These are phyloP conservation scores for Macrochelys suwanniensis DNA, from an alignment of 2,797 vertebrate species.

Conservation along the genomic window DNA sequence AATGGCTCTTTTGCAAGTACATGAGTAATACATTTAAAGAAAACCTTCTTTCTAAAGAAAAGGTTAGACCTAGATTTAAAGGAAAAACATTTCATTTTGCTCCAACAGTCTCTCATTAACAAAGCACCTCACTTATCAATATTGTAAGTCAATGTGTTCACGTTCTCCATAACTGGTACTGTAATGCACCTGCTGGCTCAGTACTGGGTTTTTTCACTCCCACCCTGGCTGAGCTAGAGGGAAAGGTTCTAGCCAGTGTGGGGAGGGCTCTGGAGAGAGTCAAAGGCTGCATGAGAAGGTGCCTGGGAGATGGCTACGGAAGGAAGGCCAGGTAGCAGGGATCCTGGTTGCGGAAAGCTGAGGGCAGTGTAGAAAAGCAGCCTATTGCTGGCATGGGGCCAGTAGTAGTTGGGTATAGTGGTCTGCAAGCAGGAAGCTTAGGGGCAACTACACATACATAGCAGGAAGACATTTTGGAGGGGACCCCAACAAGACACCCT, in stretches of 20 bases:
- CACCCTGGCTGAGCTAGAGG: background rate
- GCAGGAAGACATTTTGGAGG: background rate
- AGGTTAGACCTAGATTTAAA: background rate
- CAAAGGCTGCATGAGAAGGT: background rate
- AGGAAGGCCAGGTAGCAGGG: background rate
- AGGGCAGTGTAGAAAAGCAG: background rate
- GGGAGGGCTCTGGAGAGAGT: background rate
- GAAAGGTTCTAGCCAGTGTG: background rate
- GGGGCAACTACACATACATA: background rate
- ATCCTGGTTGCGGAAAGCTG: background rate
- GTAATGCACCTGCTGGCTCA: background rate
- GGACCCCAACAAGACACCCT: background rate
- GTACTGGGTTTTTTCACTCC: background rate
- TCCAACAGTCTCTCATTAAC: background rate
- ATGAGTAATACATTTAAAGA: conserved; percentile 6
- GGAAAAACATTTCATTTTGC: background rate
- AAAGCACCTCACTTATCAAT: background rate
- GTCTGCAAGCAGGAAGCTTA: background rate
- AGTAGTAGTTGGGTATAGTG: background rate
- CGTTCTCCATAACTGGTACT: background rate
- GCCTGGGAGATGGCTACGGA: background rate
- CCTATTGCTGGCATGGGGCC: background rate
- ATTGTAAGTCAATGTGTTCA: background rate
- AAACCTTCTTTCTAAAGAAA: background rate
- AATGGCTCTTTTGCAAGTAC: conserved; percentile 1